Base-by-base conservation (phyloP, 2,113 vertebrate species). In the Sturnus vulgaris region DNA sequence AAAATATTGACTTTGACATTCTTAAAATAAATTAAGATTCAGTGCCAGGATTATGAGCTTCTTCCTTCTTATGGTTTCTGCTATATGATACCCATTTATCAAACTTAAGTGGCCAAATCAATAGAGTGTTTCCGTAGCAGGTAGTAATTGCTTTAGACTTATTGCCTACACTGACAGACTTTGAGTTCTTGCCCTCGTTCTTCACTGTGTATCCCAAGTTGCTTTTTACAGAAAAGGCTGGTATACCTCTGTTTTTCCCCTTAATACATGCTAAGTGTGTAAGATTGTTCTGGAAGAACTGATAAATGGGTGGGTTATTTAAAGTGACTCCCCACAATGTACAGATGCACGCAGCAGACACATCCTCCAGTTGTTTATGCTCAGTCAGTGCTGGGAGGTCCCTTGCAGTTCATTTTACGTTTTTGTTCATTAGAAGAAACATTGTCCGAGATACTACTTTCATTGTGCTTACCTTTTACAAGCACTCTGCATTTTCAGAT, bases 101-200 rank as follows among this genome's bases (percentile, higher is more conserved):
- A 97, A 88, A 94, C 95, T 88, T 95, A 96, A 97, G 94, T 95
- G 81, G 71, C 81, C 85, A 94, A 84, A 95, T 98, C 94, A 95
- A 73, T 96, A 86, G 59, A 82, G 24, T 92, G 69, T 95, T 97
- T 96, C 93, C 72, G 14, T 95, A 96, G 82, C 65, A 94, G 65
- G 55, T 97, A 92, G 63, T 94, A 96, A 95, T 97, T 93, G 91
- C 88, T 91, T 96, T 87, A 92, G 94, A 97, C 82, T 95, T 94
- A 95, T 64, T 94, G 82, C 82, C 83, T 82, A 4, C 42, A 69
- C 70, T 64, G 87, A 93, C 55, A 92, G 82, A 77, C 83, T 92
- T 75, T 61, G 94, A 94, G 72, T 68, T 92, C 60, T 93, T 77
- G 39, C 30, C 82, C 49, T 95, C 42, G 64, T 81, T 96, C 89